Evolutionary conservation across 2,113 vertebrate genomes (phyloP).

Genomic region (Sylvia atricapilla): DNA sequence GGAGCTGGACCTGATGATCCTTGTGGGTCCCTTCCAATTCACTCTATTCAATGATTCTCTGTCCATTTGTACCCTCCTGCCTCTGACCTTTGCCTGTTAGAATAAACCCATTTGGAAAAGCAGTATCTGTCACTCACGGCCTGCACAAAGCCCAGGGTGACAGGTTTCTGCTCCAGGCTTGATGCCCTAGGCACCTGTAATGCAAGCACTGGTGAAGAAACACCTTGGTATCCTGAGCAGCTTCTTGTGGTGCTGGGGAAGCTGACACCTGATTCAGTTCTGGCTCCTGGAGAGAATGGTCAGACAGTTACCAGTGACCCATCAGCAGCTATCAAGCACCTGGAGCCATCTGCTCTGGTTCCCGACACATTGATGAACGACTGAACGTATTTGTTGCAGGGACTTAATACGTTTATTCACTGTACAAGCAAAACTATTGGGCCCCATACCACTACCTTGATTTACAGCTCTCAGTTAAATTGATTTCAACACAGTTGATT

Average conservation of each 20-base stretch:
- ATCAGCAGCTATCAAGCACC: background rate
- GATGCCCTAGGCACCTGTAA: background rate
- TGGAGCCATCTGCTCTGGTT: background rate
- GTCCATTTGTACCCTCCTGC: too few species aligned
- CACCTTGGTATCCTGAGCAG: background rate
- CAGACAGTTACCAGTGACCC: background rate
- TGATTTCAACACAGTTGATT: background rate
- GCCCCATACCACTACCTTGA: rapidly evolving
- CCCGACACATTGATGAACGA: rapidly evolving
- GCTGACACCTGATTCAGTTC: background rate
- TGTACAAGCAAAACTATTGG: background rate
- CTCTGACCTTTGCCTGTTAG: background rate
- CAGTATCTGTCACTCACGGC: background rate
- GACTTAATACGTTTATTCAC: background rate
- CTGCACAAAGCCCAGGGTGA: background rate
- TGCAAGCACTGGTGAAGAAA: background rate
- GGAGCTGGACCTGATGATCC: background rate
- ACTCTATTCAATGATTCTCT: background rate
- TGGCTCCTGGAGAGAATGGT: background rate
- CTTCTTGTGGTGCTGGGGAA: rapidly evolving
- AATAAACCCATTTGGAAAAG: background rate
- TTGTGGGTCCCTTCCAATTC: background rate
- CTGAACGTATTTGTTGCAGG: rapidly evolving
- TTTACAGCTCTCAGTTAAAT: background rate
- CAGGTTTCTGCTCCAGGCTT: background rate